Conservation (phyloP, 1,140 invertebrate genomes). For the Diachasma alloeum region DNA sequence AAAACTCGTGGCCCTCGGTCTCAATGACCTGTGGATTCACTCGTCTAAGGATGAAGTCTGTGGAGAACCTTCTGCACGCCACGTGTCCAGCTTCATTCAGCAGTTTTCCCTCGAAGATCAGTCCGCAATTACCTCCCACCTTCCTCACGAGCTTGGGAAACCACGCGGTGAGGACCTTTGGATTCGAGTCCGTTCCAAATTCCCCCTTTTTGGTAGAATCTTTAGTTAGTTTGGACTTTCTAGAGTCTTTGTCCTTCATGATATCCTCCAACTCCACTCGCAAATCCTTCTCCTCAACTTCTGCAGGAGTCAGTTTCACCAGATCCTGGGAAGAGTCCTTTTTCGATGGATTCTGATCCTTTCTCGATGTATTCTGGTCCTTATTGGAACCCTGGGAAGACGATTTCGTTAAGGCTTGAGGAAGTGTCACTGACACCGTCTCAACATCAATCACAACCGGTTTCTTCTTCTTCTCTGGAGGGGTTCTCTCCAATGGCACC, state of each 20-base stretch:
- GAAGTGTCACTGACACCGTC: not conserved
- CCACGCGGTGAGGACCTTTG: constrained; percentile 39
- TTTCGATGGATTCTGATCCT: not conserved
- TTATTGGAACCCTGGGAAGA: not conserved
- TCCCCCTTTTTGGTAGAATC: not conserved
- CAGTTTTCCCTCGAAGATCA: constrained; percentile 49
- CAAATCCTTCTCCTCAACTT: not conserved
- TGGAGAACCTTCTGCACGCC: constrained; percentile 41
- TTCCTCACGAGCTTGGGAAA: constrained; percentile 33
- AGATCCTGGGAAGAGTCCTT: not conserved
- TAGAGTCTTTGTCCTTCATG: not conserved
- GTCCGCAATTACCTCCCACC: constrained; percentile 16
- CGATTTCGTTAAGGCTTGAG: not conserved
- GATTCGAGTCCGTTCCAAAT: constrained; percentile 25
- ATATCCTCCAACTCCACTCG: not conserved
- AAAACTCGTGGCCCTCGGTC: constrained; percentile 44
- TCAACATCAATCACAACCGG: not conserved
- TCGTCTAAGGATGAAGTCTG: constrained; percentile 39
- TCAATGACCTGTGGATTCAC: constrained; percentile 40
- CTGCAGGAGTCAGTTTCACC: not conserved
- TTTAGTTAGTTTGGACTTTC: not conserved
- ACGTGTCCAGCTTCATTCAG: constrained; percentile 42
- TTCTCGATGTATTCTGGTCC: not conserved
- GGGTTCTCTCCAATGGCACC: not conserved
- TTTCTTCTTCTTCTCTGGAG: not conserved